Evolutionary conservation across 2,797 vertebrate genomes (phyloP).

Genomic region (Trichosurus vulpecula): DNA sequence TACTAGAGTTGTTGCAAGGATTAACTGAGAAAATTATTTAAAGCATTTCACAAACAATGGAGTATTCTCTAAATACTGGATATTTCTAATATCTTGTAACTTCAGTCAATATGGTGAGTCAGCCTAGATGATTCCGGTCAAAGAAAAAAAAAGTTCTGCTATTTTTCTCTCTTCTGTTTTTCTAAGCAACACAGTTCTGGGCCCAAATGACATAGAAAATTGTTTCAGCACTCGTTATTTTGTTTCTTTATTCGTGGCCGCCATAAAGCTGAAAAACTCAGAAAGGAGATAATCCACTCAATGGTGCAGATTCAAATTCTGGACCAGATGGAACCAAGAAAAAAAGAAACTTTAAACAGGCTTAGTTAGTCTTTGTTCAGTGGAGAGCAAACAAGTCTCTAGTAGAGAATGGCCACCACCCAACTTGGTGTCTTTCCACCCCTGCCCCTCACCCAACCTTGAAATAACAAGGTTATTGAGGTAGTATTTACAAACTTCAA

Average conservation of each 20-base stretch:
- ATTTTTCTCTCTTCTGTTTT: slow-evolving; percentile 29
- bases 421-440: background rate
- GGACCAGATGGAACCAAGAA: background rate
- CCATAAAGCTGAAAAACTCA: background rate
- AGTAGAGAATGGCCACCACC: background rate
- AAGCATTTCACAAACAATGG: background rate
- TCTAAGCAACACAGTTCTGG: slow-evolving; percentile 28
- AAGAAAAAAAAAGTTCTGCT: slow-evolving; percentile 53
- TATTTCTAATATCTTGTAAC: slow-evolving; percentile 18
- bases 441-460: background rate
- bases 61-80: background rate
- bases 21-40: background rate
- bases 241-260: slow-evolving; percentile 26
- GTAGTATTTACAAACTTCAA: background rate
- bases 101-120: slow-evolving; percentile 49
- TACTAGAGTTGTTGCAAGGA: background rate
- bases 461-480: background rate
- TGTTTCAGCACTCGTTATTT: slow-evolving; percentile 21
- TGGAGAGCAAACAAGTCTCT: background rate
- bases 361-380: background rate
- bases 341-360: background rate
- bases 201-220: slow-evolving; percentile 1
- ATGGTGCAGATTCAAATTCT: background rate
- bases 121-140: slow-evolving; percentile 47
- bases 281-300: background rate